phyloP scores from a whole-genome alignment of 2,797 vertebrate genomes.

The Aplochiton taeniatus region DNA sequence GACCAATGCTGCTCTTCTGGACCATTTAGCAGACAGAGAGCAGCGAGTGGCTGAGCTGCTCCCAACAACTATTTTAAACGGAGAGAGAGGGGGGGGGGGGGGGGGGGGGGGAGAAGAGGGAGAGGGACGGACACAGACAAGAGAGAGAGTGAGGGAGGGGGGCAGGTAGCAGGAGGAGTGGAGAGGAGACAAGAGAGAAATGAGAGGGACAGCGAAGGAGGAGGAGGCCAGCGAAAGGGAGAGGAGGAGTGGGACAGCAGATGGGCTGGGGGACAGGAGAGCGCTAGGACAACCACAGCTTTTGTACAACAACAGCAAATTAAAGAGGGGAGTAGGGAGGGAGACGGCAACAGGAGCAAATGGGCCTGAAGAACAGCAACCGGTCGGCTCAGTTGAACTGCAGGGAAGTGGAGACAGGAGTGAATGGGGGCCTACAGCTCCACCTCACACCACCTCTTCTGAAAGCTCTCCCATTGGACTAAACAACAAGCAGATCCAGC shows the following conservation, averaged over 20 bases:
- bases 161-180: slow-evolving; percentile 13
- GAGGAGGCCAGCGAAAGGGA: background rate
- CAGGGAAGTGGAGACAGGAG: too few relatives aligned
- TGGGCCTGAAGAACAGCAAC: too few relatives aligned
- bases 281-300: background rate
- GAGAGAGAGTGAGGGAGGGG: slow-evolving; percentile 18
- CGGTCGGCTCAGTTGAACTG: too few relatives aligned
- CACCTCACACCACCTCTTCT: too few relatives aligned
- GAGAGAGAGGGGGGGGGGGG: background rate
- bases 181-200: slow-evolving; percentile 17
- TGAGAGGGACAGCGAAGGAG: slow-evolving; percentile 20
- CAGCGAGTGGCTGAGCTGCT: slow-evolving; percentile 10
- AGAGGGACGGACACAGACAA: slow-evolving; percentile 2
- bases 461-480: slow-evolving; percentile 12
- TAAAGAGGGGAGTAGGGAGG: background rate
- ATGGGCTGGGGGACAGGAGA: background rate
- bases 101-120: background rate
- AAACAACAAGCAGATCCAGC: slow-evolving; percentile 47
- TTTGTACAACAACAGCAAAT: too few relatives aligned
- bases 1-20: slow-evolving; percentile 56
- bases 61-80: background rate
- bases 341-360: too few relatives aligned
- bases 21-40: slow-evolving; percentile 67
- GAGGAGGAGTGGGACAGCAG: background rate
- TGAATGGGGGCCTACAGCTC: too few relatives aligned